Evolutionary conservation across 2,113 vertebrate genomes (phyloP).

Genomic region (Melanotaenia duboulayi): DNA sequence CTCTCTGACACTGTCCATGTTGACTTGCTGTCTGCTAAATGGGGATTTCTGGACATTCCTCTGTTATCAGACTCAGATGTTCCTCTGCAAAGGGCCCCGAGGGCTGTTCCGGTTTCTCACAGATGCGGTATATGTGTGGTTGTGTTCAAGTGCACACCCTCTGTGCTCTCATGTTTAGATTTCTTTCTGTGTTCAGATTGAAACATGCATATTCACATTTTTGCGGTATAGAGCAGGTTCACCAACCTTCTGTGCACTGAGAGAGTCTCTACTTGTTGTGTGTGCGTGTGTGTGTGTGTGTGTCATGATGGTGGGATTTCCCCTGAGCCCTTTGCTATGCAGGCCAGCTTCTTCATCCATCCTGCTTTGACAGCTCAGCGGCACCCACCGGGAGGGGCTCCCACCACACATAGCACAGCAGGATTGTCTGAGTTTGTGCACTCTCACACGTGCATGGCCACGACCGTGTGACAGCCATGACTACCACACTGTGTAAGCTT

Average conservation of each 20-base stretch:
- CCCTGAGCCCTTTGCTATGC: slow-evolving; percentile 76
- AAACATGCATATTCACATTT: slow-evolving; percentile 39
- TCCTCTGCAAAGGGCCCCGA: slow-evolving; percentile 10
- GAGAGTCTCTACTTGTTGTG: neutral
- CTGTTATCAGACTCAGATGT: slow-evolving; percentile 61
- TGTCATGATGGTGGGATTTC: slow-evolving; percentile 75
- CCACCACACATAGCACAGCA: slow-evolving; percentile 59
- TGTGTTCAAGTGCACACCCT: neutral
- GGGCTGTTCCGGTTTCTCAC: slow-evolving; percentile 30
- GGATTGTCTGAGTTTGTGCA: slow-evolving; percentile 11
- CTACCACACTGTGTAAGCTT: slow-evolving; percentile 50
- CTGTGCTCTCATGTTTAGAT: slow-evolving; percentile 13
- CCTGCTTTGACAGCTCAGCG: slow-evolving; percentile 75
- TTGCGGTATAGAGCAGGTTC: slow-evolving; percentile 29
- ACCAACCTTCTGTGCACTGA: slow-evolving; percentile 23
- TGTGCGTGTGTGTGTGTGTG: slow-evolving; percentile 26
- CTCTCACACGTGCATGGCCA: slow-evolving; percentile 7
- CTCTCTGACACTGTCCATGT: slow-evolving; percentile 37
- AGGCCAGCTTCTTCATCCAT: slow-evolving; percentile 80
- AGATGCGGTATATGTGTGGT: slow-evolving; percentile 9
- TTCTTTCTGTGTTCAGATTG: slow-evolving; percentile 26
- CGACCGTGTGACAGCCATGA: slow-evolving; percentile 61
- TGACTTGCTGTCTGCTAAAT: slow-evolving; percentile 41
- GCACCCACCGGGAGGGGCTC: slow-evolving; percentile 54
- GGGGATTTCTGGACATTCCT: slow-evolving; percentile 57